Evolutionary conservation across 2,888 invertebrate genomes (phyloP), one percentile per base, ranked within the genome.

Genomic region (Diadegma fenestrale): DNA sequence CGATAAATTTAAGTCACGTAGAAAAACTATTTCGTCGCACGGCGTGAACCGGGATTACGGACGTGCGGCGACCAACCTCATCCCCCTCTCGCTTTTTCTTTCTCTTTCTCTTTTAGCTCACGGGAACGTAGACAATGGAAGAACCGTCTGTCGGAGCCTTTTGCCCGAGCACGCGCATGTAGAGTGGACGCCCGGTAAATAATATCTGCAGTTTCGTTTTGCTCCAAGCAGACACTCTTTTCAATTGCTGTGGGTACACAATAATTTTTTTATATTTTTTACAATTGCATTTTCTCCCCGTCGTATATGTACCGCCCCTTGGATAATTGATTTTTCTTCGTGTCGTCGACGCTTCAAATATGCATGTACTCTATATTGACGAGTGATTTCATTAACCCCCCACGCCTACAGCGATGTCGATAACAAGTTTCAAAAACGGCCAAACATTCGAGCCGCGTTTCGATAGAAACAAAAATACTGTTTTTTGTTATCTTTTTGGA

Each of bases 1-100:
- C 90, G 88, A 88, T 85, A 90, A 92, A 92, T 92, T 92, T 91
- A 90, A 91, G 92, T 92, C 92, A 92, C 92, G 92, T 92, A 92
- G 91, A 91, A 91, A 91, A 92, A 92, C 90, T 91, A 91, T 91
- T 92, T 89, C 88, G 91, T 90, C 88, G 80, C 72, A 80, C 76
- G 89, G 87, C 86, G 88, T 72, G 91, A 91, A 92, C 92, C 91
- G 82, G 88, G 80, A 87, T 87, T 87, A 81, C 82, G 80, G 64
- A 87, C 87, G 83, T 81, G 85, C 83, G 81, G 75, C 69, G 76
- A 81, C 80, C 79, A 64, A 72, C 61, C 63, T 78, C n/a, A n/a
- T n/a, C 45, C 26, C 45, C 69, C 77, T 54, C 41, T 37, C 64
- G 51, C 54, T 51, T 41, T 73, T 51, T 58, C 80, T 37, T 33